A percentile compares a stretch with the other conserved stretches of the same genome.
Conservation (phyloP, 2,888 invertebrate species). For the Lasioglossum leucozonium region DNA sequence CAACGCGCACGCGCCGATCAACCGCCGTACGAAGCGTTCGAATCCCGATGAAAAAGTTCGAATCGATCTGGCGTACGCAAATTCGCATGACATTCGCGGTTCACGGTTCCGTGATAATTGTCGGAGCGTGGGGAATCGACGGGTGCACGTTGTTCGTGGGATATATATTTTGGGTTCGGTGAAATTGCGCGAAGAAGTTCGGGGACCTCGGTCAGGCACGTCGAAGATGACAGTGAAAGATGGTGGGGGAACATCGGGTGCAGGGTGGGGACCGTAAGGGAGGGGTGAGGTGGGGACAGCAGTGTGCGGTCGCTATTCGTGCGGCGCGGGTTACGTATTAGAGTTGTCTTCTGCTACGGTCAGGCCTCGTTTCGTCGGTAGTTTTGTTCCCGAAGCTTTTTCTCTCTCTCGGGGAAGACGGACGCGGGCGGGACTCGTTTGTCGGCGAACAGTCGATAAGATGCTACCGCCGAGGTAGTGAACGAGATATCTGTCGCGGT, state of each 20-base stretch:
- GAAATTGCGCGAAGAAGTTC: conserved; percentile 1
- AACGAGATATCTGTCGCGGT: conserved; percentile 45
- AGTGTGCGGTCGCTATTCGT: conserved; percentile 81
- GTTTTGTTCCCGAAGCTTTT: conserved; percentile 44
- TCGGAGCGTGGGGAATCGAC: neutral
- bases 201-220: conserved; percentile 5
- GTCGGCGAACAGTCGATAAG: conserved; percentile 53
- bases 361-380: conserved; percentile 47
- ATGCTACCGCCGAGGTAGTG: conserved; percentile 69
- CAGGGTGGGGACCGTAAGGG: conserved; percentile 61
- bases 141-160: accelerated
- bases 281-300: conserved; percentile 74
- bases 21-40: conserved; percentile 42
- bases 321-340: conserved; percentile 74
- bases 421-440: conserved; percentile 47
- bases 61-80: neutral
- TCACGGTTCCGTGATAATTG: neutral
- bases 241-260: conserved; percentile 33
- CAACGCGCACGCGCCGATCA: conserved; percentile 39
- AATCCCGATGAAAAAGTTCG: neutral
- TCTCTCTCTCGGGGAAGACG: conserved; percentile 37
- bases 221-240: conserved; percentile 38
- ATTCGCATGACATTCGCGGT: conserved; percentile 29
- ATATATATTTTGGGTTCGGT: neutral
- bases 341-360: conserved; percentile 66